Base-by-base conservation (phyloP, 2,888 invertebrate genomes). In the Hyposoter didymator region DNA sequence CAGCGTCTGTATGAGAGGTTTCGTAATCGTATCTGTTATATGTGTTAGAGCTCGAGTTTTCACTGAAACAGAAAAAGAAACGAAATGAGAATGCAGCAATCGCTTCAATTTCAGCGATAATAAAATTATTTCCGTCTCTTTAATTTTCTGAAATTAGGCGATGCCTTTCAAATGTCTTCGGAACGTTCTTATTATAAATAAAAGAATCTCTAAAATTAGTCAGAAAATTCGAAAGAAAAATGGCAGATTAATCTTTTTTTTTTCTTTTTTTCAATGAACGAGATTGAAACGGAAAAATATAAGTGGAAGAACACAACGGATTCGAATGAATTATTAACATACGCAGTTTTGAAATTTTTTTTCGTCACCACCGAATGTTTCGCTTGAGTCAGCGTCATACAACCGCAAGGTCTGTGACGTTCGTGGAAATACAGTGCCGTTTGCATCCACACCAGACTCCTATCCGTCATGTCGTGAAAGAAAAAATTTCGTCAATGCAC, bases 21-120 rank as follows among this genome's bases (percentile, higher is more conserved):
- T 92, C 10, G 93, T 93, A 49, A 94, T 92, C 22, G 93, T 92
- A 78, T 94, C 94, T 8, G 93, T 94, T 83, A 94, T 94, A 84
- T 95, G 95, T 83, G 94, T 94, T 85, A 95, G 89, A n/a, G 95
- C 94, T 88, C 94, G 94, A 12, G 95, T 95, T 89, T 94, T 94
- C 47, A 95, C 95, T 95, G 73, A 45, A 87, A 70, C 49, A 78
- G 49, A 43, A 73, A 32, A 19, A 87, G 72, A 76, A 5, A 78
- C 10, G 8, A 39, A 39, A 39, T 7, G 0, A 39, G 69, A 52
- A 55, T 12, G 59, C 19, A 39, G 52, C 39, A 10, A 7, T 39
- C 10, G 7, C 39, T 39, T 8, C 1, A 39, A 39, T 39, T 39
- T 39, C 4, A 3, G 35, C 35, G 5, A 35, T 35, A 35, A 35